Evolutionary conservation across 2,113 vertebrate species (phyloP).

Genomic region (Dolichallabes microphthalmus): DNA sequence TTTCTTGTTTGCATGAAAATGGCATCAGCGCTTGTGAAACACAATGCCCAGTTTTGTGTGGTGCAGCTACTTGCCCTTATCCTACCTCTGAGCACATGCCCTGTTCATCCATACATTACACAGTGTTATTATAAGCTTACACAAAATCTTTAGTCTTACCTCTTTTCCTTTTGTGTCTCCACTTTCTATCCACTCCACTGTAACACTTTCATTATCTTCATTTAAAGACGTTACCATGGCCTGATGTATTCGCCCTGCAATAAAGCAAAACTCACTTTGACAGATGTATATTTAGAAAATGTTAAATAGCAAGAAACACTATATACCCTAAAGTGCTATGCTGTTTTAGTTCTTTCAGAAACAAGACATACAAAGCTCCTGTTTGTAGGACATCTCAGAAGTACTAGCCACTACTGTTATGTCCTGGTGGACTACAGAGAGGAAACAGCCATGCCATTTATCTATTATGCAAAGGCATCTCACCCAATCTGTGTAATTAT

Average conservation of each 20-base stretch:
- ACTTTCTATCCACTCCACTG: constrained; percentile 98
- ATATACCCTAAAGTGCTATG: background rate
- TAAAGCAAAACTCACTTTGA: constrained; percentile 36
- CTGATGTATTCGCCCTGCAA: constrained; percentile 90
- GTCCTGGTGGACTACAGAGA: constrained; percentile 37
- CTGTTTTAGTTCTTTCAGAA: background rate
- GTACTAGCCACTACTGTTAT: constrained; percentile 44
- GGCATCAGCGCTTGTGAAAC: background rate
- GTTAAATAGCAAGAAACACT: background rate
- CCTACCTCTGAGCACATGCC: constrained; percentile 37
- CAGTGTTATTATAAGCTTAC: constrained; percentile 47
- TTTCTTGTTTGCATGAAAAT: no score
- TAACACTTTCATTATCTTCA: constrained; percentile 94
- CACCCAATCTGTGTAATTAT: constrained; percentile 37
- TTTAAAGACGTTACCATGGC: constrained; percentile 97
- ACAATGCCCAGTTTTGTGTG: constrained; percentile 6
- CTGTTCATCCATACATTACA: constrained; percentile 58
- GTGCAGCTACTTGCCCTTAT: background rate
- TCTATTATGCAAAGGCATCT: constrained; percentile 63
- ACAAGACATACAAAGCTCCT: background rate
- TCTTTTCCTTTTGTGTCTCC: constrained; percentile 98
- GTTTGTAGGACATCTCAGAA: constrained; percentile 34
- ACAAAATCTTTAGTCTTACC: constrained; percentile 65
- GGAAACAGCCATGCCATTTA: constrained; percentile 58
- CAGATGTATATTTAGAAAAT: constrained; percentile 1